Conservation (phyloP, 1,140 invertebrate species). For the Eumaeus atala region DNA sequence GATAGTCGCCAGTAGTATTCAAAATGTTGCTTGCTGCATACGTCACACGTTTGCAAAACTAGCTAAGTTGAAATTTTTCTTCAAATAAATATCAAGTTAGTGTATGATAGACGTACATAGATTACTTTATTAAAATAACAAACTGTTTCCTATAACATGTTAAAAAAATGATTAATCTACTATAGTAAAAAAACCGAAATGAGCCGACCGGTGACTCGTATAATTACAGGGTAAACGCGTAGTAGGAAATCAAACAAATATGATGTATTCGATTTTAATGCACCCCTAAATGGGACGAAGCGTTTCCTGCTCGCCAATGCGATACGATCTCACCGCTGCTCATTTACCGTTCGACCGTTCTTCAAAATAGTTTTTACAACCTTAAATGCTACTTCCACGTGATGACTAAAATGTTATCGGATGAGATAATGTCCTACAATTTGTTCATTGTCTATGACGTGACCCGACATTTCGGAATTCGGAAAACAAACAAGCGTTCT, state of each 20-base stretch:
- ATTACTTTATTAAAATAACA: constrained; percentile 1
- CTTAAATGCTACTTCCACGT: constrained; percentile 63
- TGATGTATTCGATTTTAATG: constrained; percentile 74
- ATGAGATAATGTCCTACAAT: constrained; percentile 10
- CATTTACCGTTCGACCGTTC: constrained; percentile 57
- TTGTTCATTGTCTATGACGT: constrained; percentile 2
- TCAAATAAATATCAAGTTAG: background rate
- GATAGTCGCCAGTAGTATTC: too few relatives aligned
- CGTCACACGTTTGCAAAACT: too few relatives aligned
- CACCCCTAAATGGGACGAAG: constrained; percentile 71
- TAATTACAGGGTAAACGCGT: constrained; percentile 72
- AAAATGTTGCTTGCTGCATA: too few relatives aligned
- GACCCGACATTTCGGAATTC: constrained; percentile 9
- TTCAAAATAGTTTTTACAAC: constrained; percentile 51
- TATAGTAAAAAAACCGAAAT: constrained; percentile 45
- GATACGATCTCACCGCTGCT: constrained; percentile 63
- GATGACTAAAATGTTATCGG: constrained; percentile 56
- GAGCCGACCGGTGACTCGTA: constrained; percentile 57
- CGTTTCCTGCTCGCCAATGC: constrained; percentile 61
- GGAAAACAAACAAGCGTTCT: background rate
- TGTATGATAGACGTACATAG: too few relatives aligned
- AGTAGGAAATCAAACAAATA: constrained; percentile 74
- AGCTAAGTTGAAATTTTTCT: background rate
- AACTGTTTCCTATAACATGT: constrained; percentile 9
- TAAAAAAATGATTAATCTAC: constrained; percentile 66